These are phyloP conservation scores for Rhizomys pruinosus DNA, from an alignment of 2,113 vertebrate genomes.

Conservation along the genomic window DNA sequence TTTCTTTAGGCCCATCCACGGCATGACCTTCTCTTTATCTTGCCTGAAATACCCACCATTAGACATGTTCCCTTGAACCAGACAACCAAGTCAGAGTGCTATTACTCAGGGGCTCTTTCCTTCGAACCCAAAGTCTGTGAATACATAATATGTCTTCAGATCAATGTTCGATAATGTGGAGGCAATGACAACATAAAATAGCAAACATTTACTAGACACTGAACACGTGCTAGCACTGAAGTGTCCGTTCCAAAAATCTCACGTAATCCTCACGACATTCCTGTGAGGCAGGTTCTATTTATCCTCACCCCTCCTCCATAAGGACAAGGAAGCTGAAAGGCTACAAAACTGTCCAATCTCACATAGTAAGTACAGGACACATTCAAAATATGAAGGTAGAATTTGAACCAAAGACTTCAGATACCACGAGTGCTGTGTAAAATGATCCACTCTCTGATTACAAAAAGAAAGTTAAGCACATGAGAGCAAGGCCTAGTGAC, in stretches of 20 bases:
- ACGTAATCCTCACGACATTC: neutral
- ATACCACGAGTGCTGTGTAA: neutral
- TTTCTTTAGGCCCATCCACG: neutral
- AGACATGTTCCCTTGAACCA: neutral
- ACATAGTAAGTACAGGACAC: neutral
- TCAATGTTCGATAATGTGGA: neutral
- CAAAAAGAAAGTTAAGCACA: neutral
- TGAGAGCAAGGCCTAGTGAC: neutral
- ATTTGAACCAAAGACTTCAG: neutral
- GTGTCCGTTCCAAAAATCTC: neutral
- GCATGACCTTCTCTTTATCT: neutral
- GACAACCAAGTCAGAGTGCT: neutral
- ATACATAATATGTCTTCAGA: neutral
- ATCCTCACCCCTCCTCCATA: neutral
- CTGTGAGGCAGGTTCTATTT: neutral
- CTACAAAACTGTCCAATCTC: neutral
- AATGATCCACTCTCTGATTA: neutral
- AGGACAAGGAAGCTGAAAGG: neutral
- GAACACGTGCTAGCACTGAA: neutral
- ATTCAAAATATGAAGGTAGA: neutral
- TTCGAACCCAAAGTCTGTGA: neutral
- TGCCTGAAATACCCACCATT: neutral
- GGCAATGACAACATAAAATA: neutral
- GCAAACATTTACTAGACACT: neutral
- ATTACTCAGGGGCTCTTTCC: neutral